phyloP scores from a whole-genome alignment of 1,140 invertebrate species.

The Caenorhabditis remanei region DNA sequence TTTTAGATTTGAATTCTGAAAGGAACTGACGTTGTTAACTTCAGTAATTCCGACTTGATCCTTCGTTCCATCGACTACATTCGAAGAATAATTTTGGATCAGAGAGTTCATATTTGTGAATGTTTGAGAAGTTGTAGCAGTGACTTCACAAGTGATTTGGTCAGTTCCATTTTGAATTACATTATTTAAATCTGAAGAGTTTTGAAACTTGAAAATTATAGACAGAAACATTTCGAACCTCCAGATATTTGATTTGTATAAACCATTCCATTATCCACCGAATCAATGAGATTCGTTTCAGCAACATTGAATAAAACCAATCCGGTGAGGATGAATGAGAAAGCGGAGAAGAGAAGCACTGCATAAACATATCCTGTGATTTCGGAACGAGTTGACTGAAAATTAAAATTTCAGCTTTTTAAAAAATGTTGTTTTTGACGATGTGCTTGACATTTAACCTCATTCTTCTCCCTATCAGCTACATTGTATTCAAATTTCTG shows the following conservation, averaged over 20 bases:
- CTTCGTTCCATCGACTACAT: slow-evolving; percentile 6
- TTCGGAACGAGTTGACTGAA: slow-evolving; percentile 35
- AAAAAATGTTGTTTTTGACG: no score
- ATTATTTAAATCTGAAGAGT: slow-evolving; percentile 15
- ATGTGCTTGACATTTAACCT: no score
- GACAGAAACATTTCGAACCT: background rate
- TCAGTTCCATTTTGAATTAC: background rate
- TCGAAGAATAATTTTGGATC: background rate
- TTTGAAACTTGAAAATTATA: background rate
- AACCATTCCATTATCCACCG: background rate
- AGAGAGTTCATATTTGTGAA: background rate
- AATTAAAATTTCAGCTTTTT: background rate
- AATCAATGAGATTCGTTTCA: background rate
- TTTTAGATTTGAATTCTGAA: background rate
- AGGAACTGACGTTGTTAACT: background rate
- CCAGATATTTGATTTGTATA: slow-evolving; percentile 1
- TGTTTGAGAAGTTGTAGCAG: slow-evolving; percentile 27
- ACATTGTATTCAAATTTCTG: no score
- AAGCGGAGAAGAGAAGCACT: background rate
- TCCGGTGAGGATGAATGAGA: slow-evolving; percentile 31
- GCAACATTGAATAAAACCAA: slow-evolving; percentile 23
- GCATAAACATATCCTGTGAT: slow-evolving; percentile 40
- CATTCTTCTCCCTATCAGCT: no score
- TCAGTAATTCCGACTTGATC: slow-evolving; percentile 16
- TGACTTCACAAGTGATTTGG: slow-evolving; percentile 16